Evolutionary conservation across 1,140 invertebrate genomes (phyloP), one percentile per base, ranked within the genome.

Genomic region (Thalassaphorura encarpata): DNA sequence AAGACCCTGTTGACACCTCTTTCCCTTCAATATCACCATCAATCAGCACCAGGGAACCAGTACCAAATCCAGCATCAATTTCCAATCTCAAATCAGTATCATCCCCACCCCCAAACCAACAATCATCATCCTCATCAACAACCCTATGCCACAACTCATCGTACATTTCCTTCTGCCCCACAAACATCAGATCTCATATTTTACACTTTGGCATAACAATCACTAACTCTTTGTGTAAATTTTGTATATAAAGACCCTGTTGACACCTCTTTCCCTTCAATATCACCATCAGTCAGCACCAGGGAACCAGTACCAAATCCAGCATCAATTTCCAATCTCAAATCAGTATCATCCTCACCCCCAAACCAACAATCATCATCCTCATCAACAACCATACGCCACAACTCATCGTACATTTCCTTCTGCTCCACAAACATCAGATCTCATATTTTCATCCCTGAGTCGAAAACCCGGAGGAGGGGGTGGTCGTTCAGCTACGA

Each of bases 241-340:
- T n/a, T n/a, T n/a, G n/a, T 36, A 16, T 41, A 28, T 42, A 48
- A 49, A 65, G 63, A 62, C 63, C 51, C 41, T 65, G 55, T 49
- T 65, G 60, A 62, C 63, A 45, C 63, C 63, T 29, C 47, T 65
- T 28, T 65, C 63, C 60, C 60, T 65, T 48, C 63, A 65, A 50
- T 65, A 65, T 36, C 61, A 63, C 23, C 55, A 57, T 16, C 52
- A 62, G 18, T n/a, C 33, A 36, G 33, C 33, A 51, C 13, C 21
- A 48, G 8, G 18, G 8, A 6, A 43, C 19, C 41, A 23, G 19
- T 6, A 6, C 41, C 8, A 43, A 43, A 23, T n/a, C 8, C 52
- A 54, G 27, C 56, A 58, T n/a, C 33, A 43, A n/a, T n/a, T n/a
- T n/a, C n/a, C n/a, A n/a, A n/a, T n/a, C n/a, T n/a, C n/a, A n/a